Conservation (phyloP, 1,140 invertebrate species). For the Papilio aristodemus region DNA sequence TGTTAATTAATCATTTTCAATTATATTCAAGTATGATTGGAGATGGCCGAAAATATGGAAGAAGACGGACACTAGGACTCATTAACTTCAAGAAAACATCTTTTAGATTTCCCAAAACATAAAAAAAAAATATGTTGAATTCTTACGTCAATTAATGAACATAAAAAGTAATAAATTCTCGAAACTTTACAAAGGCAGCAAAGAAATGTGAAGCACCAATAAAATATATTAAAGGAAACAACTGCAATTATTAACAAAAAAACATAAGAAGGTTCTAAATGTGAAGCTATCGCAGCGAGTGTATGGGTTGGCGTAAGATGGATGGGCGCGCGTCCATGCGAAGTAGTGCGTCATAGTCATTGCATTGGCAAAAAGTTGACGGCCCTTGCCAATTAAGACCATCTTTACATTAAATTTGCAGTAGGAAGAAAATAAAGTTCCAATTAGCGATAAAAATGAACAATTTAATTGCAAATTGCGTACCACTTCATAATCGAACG, state of each 20-base stretch:
- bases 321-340: conserved; percentile 7
- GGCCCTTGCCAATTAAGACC: conserved; percentile 31
- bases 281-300: background rate
- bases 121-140: too few species aligned
- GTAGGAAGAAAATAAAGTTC: conserved; percentile 26
- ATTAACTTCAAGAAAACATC: too few species aligned
- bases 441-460: conserved; percentile 34
- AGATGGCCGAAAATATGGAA: too few species aligned
- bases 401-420: conserved; percentile 24
- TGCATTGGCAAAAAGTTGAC: conserved; percentile 25
- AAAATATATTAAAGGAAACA: background rate
- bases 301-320: conserved; percentile 12
- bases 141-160: too few species aligned
- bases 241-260: background rate
- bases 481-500: conserved; percentile 17
- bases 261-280: conserved; percentile 8
- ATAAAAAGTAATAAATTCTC: too few species aligned
- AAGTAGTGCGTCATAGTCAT: conserved; percentile 25
- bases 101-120: too few species aligned
- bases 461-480: conserved; percentile 34
- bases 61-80: too few species aligned
- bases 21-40: too few species aligned
- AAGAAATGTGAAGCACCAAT: background rate
- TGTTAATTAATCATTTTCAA: too few species aligned
- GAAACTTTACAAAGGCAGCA: background rate